Evolutionary conservation across 2,888 invertebrate genomes (phyloP).

Genomic region (Chalcosyrphus nemorum): DNA sequence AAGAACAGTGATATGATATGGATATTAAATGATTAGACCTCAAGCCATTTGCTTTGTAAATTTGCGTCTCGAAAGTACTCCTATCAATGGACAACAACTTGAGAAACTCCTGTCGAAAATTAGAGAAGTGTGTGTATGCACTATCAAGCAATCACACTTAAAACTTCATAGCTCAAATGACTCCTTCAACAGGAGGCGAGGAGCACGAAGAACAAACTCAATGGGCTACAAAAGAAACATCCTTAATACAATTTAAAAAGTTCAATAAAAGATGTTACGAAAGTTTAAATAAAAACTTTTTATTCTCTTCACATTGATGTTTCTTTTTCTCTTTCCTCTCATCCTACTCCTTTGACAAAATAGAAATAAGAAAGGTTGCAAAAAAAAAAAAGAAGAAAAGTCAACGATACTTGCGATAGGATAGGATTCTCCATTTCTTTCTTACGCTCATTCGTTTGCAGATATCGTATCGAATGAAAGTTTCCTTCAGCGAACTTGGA

Average conservation of each 20-base stretch:
- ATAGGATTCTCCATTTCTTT: no score
- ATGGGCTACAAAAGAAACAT: conserved; percentile 39
- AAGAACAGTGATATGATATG: no score
- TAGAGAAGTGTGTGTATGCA: background rate
- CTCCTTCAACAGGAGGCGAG: background rate
- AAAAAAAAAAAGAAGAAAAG: background rate
- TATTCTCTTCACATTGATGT: conserved; percentile 13
- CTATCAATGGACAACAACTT: no score
- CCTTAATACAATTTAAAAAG: conserved; percentile 71
- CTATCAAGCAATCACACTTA: conserved; percentile 28
- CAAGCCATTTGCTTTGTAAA: no score
- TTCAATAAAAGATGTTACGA: conserved; percentile 65
- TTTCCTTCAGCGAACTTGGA: background rate
- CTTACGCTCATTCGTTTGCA: conserved; percentile 36
- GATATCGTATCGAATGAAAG: conserved; percentile 56
- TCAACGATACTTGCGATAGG: no score
- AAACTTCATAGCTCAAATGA: conserved; percentile 18
- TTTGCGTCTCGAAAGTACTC: no score
- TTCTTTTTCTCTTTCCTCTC: background rate
- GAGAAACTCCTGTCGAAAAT: background rate
- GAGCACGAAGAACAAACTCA: background rate
- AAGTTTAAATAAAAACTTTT: conserved; percentile 68
- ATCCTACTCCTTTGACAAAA: conserved; percentile 13
- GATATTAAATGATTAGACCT: no score
- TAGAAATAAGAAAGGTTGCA: background rate